Conservation (phyloP, 1,140 invertebrate genomes). For the Drosophila saltans region DNA sequence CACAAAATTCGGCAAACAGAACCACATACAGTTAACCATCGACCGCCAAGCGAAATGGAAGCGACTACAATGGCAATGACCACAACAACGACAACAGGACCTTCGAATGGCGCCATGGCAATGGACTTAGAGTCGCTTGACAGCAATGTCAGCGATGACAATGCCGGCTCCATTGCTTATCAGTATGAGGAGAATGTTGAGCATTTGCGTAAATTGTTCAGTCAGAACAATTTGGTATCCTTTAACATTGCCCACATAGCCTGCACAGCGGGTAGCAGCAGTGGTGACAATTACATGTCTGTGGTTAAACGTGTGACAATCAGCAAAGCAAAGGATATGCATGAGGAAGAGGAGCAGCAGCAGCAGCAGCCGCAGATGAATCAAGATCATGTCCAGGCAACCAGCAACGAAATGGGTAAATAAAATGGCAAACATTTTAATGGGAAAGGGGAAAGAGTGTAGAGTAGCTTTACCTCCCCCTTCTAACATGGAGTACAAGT, state of each 20-base stretch:
- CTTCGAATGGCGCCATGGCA: constrained; percentile 42
- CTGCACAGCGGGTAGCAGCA: constrained; percentile 76
- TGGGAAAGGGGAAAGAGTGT: neutral
- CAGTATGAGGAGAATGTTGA: constrained; percentile 75
- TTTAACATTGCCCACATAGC: constrained; percentile 68
- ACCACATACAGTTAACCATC: constrained; percentile 29
- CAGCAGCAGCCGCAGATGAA: neutral
- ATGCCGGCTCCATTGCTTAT: constrained; percentile 24
- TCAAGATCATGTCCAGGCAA: neutral
- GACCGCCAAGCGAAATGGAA: constrained; percentile 53
- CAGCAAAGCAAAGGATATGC: constrained; percentile 35
- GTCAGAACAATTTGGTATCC: constrained; percentile 58
- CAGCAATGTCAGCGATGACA: constrained; percentile 17
- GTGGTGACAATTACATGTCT: constrained; percentile 82
- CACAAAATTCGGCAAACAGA: constrained; percentile 37
- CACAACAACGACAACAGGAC: constrained; percentile 37
- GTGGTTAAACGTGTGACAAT: constrained; percentile 82
- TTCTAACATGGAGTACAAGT: neutral
- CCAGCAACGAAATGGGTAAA: constrained; percentile 53
- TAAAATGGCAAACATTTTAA: neutral
- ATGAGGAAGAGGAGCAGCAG: constrained; percentile 17
- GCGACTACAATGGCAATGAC: constrained; percentile 34
- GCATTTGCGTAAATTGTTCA: constrained; percentile 64
- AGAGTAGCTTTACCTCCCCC: too few species aligned
- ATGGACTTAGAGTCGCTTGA: constrained; percentile 13